phyloP scores from a whole-genome alignment of 2,888 invertebrate genomes.

The Cactoblastis cactorum region DNA sequence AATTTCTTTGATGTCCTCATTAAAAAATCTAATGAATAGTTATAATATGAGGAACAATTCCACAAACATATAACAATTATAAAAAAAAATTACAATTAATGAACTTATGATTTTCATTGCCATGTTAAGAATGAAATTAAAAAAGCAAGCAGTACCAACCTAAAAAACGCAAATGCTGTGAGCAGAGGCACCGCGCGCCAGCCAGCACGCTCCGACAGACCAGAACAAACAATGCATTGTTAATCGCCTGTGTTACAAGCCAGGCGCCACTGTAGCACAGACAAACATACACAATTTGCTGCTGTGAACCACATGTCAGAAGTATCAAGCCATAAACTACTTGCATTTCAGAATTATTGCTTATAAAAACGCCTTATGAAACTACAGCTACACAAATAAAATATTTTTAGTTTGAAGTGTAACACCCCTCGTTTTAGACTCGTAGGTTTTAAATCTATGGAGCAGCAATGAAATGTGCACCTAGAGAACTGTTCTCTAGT shows the following conservation, averaged over 20 bases:
- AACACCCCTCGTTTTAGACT: too few species aligned
- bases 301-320: conserved; percentile 2
- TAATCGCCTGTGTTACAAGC: conserved; percentile 42
- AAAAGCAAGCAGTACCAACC: conserved; percentile 71
- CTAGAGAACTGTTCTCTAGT: neutral
- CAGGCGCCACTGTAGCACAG: conserved; percentile 25
- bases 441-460: neutral
- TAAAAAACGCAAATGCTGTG: conserved; percentile 74
- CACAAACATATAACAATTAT: too few species aligned
- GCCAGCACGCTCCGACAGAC: conserved; percentile 57
- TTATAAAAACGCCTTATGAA: too few species aligned
- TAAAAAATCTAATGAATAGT: too few species aligned
- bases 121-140: neutral
- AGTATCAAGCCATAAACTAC: too few species aligned
- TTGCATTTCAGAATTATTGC: too few species aligned
- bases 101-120: neutral
- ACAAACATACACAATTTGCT: conserved; percentile 7
- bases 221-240: conserved; percentile 71
- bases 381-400: too few species aligned
- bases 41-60: too few species aligned
- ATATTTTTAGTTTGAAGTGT: too few species aligned
- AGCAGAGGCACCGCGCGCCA: conserved; percentile 71
- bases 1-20: too few species aligned
- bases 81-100: neutral
- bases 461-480: neutral